phyloP scores from a whole-genome alignment of 2,888 invertebrate genomes.

The Melanostoma scalare region DNA sequence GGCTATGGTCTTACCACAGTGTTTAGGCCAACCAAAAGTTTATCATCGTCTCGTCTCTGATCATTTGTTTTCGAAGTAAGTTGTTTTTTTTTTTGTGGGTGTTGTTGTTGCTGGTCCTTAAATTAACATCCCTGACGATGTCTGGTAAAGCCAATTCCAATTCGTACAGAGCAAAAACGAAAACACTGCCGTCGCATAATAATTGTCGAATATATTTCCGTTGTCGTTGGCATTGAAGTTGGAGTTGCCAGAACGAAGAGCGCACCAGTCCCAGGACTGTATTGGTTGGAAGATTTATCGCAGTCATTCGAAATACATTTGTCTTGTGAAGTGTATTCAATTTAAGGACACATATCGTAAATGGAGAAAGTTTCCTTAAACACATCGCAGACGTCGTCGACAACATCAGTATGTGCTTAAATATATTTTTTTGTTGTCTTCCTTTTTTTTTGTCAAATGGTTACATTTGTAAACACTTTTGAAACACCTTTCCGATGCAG shows the following conservation, averaged over 20 bases:
- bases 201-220: constrained; percentile 67
- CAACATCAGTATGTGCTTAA: constrained; percentile 4
- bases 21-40: constrained; percentile 9
- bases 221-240: no score
- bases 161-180: constrained; percentile 30
- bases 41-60: constrained; percentile 14
- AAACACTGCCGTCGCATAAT: constrained; percentile 49
- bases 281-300: constrained; percentile 60
- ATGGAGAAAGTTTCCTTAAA: constrained; percentile 67
- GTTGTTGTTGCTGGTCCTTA: constrained; percentile 3
- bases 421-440: neutral
- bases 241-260: neutral
- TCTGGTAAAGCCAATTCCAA: constrained; percentile 25
- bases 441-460: constrained; percentile 14
- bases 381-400: constrained; percentile 53
- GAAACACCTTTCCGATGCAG: constrained; percentile 66
- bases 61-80: constrained; percentile 49
- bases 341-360: constrained; percentile 63
- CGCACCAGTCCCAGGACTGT: neutral
- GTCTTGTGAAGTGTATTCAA: constrained; percentile 70
- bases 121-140: constrained; percentile 53
- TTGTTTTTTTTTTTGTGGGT: constrained; percentile 19
- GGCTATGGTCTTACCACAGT: neutral
- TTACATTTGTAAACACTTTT: constrained; percentile 69
- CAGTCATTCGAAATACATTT: constrained; percentile 69